Percentiles rank a stretch among this genome's conserved stretches.
phyloP scores from a whole-genome alignment of 2,113 vertebrate genomes.

The Aramus guarauna region DNA sequence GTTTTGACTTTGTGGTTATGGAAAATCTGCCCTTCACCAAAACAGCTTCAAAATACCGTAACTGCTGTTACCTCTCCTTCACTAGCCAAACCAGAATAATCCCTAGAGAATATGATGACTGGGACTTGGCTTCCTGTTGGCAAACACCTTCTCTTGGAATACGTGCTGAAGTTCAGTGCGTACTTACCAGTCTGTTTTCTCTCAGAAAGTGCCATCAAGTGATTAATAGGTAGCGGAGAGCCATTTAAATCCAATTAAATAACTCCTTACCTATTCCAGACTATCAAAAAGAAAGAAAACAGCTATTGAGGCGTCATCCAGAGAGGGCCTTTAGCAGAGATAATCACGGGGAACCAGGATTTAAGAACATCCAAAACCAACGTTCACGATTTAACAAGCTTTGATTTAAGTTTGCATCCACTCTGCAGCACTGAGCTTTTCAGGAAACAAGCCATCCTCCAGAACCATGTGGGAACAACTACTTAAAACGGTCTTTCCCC shows the following conservation, averaged over 20 bases:
- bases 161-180: background rate
- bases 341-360: fast-evolving
- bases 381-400: fast-evolving
- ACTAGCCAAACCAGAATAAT: background rate
- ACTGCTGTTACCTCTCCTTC: background rate
- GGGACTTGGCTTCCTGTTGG: background rate
- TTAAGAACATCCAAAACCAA: background rate
- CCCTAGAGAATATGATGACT: background rate
- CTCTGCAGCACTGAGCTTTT: background rate
- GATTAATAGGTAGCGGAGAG: background rate
- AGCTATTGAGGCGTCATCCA: background rate
- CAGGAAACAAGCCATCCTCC: background rate
- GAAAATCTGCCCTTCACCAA: background rate
- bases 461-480: fast-evolving
- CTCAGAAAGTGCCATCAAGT: background rate
- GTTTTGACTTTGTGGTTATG: background rate
- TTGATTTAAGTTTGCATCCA: background rate
- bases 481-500: background rate
- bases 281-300: background rate
- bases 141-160: background rate
- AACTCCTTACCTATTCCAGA: background rate
- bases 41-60: background rate
- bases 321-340: background rate
- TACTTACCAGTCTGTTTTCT: background rate
- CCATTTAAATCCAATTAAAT: background rate